phyloP scores from a whole-genome alignment of 2,113 vertebrate genomes.

The Myrmecobius fasciatus region DNA sequence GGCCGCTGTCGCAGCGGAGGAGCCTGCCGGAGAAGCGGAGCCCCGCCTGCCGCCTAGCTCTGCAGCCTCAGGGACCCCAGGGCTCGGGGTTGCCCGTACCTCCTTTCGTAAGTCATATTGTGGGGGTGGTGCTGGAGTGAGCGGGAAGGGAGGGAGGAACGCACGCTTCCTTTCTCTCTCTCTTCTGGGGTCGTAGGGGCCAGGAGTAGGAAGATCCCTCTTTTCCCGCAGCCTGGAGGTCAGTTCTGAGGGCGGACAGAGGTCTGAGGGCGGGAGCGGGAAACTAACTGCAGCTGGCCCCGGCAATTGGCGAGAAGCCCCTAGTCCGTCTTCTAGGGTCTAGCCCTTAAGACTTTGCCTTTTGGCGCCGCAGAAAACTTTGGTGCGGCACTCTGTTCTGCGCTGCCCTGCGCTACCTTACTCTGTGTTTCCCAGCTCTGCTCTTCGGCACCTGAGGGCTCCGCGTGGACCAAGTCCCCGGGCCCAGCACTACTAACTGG shows the following conservation, averaged over 20 bases:
- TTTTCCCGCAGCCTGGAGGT: background rate
- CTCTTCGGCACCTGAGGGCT: background rate
- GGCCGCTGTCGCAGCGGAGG: background rate
- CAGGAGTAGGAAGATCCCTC: background rate
- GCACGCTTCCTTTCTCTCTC: background rate
- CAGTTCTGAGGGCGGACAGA: background rate
- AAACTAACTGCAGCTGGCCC: background rate
- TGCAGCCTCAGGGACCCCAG: slow-evolving; percentile 10
- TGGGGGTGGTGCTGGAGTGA: background rate
- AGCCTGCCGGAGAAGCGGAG: background rate
- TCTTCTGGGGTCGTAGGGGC: background rate
- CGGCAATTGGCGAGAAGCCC: background rate
- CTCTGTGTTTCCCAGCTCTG: background rate
- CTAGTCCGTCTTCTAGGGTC: background rate
- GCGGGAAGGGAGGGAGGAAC: background rate
- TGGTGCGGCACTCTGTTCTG: background rate
- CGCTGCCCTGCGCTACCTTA: background rate
- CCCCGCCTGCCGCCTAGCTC: slow-evolving; percentile 1
- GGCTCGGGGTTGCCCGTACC: background rate
- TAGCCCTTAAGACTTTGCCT: slow-evolving; percentile 45
- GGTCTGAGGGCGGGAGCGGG: background rate
- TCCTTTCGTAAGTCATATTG: slow-evolving; percentile 63
- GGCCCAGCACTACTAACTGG: background rate
- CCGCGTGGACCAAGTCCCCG: background rate
- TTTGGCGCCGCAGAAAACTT: slow-evolving; percentile 30